Evolutionary conservation across 2,797 vertebrate species (phyloP).

Genomic region (Silurus aristotelis): DNA sequence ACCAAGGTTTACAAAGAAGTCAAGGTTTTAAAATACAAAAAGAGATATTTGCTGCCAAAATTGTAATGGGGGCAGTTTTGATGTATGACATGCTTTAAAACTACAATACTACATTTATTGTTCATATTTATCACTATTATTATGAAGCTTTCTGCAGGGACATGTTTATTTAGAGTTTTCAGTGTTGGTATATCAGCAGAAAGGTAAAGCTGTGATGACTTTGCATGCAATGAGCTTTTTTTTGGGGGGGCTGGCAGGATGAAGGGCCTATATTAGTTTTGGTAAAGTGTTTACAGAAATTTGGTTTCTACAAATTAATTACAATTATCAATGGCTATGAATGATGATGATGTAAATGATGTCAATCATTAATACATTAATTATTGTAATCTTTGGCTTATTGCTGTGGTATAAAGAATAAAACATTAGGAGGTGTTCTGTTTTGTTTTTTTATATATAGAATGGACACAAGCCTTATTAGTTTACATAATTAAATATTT

Average conservation of each 20-base stretch:
- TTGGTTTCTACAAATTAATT: not conserved
- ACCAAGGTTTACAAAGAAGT: not conserved
- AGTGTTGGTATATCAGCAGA: not conserved
- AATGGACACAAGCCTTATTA: not conserved
- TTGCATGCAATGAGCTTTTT: not conserved
- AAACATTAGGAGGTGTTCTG: not conserved
- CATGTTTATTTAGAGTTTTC: not conserved
- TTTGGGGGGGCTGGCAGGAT: not conserved
- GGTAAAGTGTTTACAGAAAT: not conserved
- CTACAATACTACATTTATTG: not conserved
- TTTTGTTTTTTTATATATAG: not conserved
- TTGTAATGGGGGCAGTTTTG: not conserved
- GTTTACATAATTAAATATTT: not conserved
- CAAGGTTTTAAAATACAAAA: not conserved
- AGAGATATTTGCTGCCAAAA: not conserved
- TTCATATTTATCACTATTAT: not conserved
- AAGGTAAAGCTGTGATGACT: not conserved
- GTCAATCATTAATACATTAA: not conserved
- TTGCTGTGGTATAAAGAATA: not conserved
- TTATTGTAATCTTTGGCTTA: not conserved
- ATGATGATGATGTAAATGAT: too few species aligned
- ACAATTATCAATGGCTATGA: not conserved
- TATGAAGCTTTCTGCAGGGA: not conserved
- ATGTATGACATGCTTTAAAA: not conserved
- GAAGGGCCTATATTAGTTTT: not conserved